phyloP scores from a whole-genome alignment of 2,113 vertebrate genomes.

The Clarias macrocephalus region DNA sequence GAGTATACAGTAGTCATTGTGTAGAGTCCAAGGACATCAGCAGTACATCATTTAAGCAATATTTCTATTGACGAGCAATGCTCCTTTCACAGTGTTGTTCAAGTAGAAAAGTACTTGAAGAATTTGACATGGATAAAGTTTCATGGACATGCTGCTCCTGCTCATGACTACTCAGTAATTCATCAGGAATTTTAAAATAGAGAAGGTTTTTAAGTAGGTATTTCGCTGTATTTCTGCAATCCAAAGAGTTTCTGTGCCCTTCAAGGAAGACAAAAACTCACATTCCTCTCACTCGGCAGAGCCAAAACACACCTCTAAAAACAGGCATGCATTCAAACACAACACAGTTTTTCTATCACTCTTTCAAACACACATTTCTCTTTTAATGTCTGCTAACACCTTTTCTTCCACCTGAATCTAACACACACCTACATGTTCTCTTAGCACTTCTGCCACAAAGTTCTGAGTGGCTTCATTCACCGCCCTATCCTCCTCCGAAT shows the following conservation, averaged over 20 bases:
- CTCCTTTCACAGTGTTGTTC: not conserved
- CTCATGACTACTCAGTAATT: not conserved
- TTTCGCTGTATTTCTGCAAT: not conserved
- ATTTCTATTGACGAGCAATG: not conserved
- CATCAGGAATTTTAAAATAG: conserved; percentile 1
- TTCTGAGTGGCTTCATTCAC: conserved; percentile 24
- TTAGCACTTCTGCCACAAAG: conserved; percentile 33
- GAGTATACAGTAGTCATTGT: conserved; percentile 32
- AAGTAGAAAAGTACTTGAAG: conserved; percentile 25
- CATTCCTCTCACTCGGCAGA: conserved; percentile 20
- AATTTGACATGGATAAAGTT: conserved; percentile 14
- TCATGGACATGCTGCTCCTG: not conserved
- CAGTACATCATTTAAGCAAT: conserved; percentile 27
- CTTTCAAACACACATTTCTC: conserved; percentile 34
- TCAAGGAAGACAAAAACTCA: conserved; percentile 12
- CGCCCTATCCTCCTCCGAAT: conserved; percentile 40
- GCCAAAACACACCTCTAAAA: conserved; percentile 43
- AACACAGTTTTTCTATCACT: conserved; percentile 36
- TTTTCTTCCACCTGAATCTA: conserved; percentile 40
- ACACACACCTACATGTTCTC: conserved; percentile 48
- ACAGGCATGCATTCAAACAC: conserved; percentile 37
- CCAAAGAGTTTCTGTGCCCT: conserved; percentile 23
- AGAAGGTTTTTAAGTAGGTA: not conserved
- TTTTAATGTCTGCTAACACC: conserved; percentile 41
- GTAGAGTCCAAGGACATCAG: conserved; percentile 48